A percentile compares a stretch with the other conserved stretches of the same genome.
These are phyloP conservation scores for Luehdorfia chinensis DNA, from an alignment of 1,140 invertebrate genomes.

Conservation along the genomic window DNA sequence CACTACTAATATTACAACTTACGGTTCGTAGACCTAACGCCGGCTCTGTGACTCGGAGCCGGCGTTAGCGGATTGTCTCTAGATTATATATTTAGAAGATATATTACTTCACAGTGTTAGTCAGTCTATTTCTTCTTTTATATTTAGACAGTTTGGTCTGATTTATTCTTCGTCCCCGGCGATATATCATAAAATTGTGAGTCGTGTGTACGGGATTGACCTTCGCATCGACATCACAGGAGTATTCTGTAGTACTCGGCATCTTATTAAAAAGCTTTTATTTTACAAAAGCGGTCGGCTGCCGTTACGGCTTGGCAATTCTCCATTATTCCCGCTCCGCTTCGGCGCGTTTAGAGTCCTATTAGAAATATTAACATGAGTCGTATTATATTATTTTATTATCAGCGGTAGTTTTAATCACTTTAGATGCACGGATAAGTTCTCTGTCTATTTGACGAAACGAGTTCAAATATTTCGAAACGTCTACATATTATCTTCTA, in stretches of 20 bases:
- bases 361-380: conserved; percentile 58
- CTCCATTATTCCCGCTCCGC: conserved; percentile 53
- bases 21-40: no score
- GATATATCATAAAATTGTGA: conserved; percentile 13
- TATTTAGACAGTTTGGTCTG: conserved; percentile 1
- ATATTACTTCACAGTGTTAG: conserved; percentile 2
- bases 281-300: conserved; percentile 32
- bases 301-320: conserved; percentile 50
- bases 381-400: conserved; percentile 46
- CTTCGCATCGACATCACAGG: conserved; percentile 6
- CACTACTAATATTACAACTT: no score
- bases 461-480: conserved; percentile 9
- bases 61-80: conserved; percentile 15
- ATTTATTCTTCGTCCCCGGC: conserved; percentile 7
- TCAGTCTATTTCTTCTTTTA: conserved; percentile 14
- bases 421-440: conserved; percentile 11
- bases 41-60: no score
- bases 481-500: conserved; percentile 5
- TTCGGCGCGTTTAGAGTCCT: conserved; percentile 59
- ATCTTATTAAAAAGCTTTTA: conserved; percentile 48
- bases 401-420: conserved; percentile 17
- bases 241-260: conserved; percentile 1
- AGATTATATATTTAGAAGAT: conserved; percentile 13
- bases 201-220: background rate
- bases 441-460: conserved; percentile 16